A percentile compares a stretch with the other conserved stretches of the same genome.
These are phyloP conservation scores for Taenaris catops DNA, from an alignment of 2,888 invertebrate genomes.

Conservation along the genomic window DNA sequence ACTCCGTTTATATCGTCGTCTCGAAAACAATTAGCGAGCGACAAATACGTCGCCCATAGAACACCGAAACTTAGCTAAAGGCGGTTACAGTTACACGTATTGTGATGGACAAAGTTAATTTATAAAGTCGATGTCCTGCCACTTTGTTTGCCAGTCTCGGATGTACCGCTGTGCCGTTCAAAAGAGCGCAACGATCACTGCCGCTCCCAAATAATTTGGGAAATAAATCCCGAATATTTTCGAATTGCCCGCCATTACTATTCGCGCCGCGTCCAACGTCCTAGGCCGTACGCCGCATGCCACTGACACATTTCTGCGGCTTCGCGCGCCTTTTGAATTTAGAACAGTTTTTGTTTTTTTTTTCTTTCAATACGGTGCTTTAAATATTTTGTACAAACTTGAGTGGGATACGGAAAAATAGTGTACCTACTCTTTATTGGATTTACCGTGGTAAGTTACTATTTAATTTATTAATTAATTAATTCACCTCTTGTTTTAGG, in stretches of 20 bases:
- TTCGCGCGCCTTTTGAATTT: conserved; percentile 73
- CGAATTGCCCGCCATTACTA: conserved; percentile 43
- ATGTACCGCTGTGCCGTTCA: conserved; percentile 60
- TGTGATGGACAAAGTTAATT: conserved; percentile 66
- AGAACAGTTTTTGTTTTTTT: conserved; percentile 61
- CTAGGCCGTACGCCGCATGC: conserved; percentile 72
- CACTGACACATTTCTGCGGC: conserved; percentile 76
- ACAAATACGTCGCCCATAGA: conserved; percentile 14
- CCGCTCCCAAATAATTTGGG: conserved; percentile 58
- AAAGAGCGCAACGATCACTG: conserved; percentile 58
- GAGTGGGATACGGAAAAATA: conserved; percentile 38
- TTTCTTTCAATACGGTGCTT: conserved; percentile 52
- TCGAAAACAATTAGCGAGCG: conserved; percentile 20
- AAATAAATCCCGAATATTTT: conserved; percentile 49
- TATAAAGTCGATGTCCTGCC: conserved; percentile 77
- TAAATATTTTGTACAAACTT: conserved; percentile 44
- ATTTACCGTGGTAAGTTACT: conserved; percentile 44
- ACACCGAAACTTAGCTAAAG: conserved; percentile 27
- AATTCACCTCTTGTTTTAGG: too few relatives aligned
- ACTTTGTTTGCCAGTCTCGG: conserved; percentile 58
- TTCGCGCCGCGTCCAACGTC: conserved; percentile 56
- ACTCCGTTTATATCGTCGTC: conserved; percentile 13
- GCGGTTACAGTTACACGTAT: conserved; percentile 54
- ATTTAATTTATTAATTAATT: conserved; percentile 5
- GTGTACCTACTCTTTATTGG: conserved; percentile 35